Base-by-base conservation (phyloP, 2,113 vertebrate genomes). In the Protobothrops flavoviridis region DNA sequence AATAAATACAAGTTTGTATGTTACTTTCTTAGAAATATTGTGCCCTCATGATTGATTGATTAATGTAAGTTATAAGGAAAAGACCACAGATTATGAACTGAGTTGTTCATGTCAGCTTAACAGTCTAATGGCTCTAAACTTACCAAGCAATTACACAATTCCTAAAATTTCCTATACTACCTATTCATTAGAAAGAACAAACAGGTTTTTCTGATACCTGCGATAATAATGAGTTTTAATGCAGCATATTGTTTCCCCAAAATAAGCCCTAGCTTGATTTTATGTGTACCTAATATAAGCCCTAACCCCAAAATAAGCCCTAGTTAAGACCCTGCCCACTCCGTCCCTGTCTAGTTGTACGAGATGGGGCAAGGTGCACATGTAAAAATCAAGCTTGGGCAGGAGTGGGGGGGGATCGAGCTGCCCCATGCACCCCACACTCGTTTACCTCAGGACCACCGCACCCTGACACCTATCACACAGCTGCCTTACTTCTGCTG, bases 171-270 rank as follows among this genome's bases (percentile, higher is more conserved):
- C 69, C 85, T 52, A 81, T 93, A 92, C 69, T 89, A 55, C 88
- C 56, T 23, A 17, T 86, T 61, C 9, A 81, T 85, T 26, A 26
- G 17, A 92, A 85, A 26, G 23, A 55, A 90, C 59, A 87, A 39
- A 90, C 26, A n/a, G 5, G 1, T 90, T 90, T 52, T 89, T 89
- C n/a, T 86, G 69, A 93, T 50, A 89, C 26, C 85, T 24, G 8
- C n/a, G 20, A 33, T 93, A 94, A 11, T 26, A 64, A 91, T 23
- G 92, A 48, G 94, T 59, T 95, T 45, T 94, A 95, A 61, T 93
- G 81, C 4, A 86, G 33, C 39, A 45, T 50, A 90, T 69, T 50
- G 48, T 9, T 50, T 9, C 48, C 8, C 9, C 48, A 50, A 50
- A 50, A 50, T 50, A 50, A 50, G 48, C 8, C 48, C 8, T 50